Conservation (phyloP, 2,797 vertebrate species). For the Ibycter americanus region DNA sequence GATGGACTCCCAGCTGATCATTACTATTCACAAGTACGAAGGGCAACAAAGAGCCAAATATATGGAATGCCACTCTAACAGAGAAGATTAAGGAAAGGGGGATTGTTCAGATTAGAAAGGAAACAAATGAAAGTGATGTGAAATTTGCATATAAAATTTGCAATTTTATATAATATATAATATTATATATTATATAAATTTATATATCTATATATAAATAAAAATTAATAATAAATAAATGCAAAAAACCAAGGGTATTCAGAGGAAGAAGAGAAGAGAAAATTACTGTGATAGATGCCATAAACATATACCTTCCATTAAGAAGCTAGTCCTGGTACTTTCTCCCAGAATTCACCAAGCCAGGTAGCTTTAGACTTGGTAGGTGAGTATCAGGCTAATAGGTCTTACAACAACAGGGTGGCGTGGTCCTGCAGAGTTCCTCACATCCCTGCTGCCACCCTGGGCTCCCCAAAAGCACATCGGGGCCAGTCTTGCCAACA, state of each 20-base stretch:
- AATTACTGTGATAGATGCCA: background rate
- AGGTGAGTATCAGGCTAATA: background rate
- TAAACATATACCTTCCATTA: background rate
- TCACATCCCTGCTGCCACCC: background rate
- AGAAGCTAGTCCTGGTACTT: background rate
- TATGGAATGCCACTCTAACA: rapidly evolving
- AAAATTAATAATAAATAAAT: too few relatives aligned
- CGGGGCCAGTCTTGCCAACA: background rate
- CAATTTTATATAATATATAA: too few relatives aligned
- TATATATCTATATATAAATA: too few relatives aligned
- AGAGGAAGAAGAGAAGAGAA: background rate
- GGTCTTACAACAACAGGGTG: background rate
- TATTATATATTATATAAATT: too few relatives aligned
- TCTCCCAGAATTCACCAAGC: background rate
- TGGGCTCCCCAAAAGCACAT: background rate
- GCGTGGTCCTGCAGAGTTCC: background rate
- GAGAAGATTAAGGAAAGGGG: background rate
- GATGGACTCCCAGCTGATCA: background rate
- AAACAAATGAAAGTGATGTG: background rate
- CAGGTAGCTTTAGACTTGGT: background rate
- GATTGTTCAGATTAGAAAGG: background rate
- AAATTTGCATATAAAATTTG: background rate
- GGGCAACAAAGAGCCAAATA: background rate
- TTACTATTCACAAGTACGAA: background rate
- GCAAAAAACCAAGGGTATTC: background rate